phyloP scores from a whole-genome alignment of 2,113 vertebrate genomes.

The Azemiops feae region DNA sequence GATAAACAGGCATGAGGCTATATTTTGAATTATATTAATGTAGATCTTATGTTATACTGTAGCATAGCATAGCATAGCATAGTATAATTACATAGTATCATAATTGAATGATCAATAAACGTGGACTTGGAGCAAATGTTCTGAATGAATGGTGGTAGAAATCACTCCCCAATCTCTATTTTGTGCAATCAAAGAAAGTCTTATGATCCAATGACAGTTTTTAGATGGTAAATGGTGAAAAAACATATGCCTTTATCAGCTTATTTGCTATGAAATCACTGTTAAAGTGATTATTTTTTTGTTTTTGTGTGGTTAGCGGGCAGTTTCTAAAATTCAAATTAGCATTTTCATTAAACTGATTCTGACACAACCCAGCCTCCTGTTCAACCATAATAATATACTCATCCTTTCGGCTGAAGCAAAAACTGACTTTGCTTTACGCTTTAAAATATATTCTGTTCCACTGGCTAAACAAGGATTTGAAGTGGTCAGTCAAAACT shows the following conservation, averaged over 20 bases:
- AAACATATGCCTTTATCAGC: background rate
- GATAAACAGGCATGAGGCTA: background rate
- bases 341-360: slow-evolving; percentile 8
- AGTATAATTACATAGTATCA: too few species aligned
- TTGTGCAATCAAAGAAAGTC: background rate
- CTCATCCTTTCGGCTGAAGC: slow-evolving; percentile 15
- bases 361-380: slow-evolving; percentile 1
- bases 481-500: slow-evolving; percentile 28
- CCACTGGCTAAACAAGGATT: slow-evolving; percentile 43
- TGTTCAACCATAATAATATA: slow-evolving; percentile 24
- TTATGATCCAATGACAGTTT: background rate
- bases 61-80: too few species aligned
- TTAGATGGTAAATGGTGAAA: background rate
- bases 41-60: background rate
- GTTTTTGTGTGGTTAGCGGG: background rate
- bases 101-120: background rate
- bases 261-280: background rate
- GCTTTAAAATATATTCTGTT: slow-evolving; percentile 28
- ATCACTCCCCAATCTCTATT: background rate
- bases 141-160: background rate
- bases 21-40: background rate
- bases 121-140: background rate
- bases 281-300: background rate
- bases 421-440: slow-evolving; percentile 5
- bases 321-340: slow-evolving; percentile 3